These are phyloP conservation scores for Eupelmus urozonus DNA, from an alignment of 2,888 invertebrate species.

Conservation along the genomic window DNA sequence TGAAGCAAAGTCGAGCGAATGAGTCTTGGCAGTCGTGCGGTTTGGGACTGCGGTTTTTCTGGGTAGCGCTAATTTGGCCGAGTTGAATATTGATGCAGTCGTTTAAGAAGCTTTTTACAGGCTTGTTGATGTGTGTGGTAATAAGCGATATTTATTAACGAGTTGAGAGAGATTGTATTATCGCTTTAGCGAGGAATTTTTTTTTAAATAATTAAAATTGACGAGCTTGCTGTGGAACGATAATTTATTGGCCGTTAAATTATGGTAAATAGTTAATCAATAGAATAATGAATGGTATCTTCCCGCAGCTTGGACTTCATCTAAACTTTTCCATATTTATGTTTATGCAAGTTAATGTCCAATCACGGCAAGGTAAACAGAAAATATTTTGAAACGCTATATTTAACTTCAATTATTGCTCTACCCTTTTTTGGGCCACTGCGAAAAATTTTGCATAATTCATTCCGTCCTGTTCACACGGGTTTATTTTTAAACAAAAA, in stretches of 20 bases:
- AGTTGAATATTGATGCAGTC: background rate
- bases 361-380: background rate
- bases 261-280: background rate
- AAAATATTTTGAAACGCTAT: background rate
- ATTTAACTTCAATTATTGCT: no score
- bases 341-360: background rate
- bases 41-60: conserved; percentile 5
- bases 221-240: no score
- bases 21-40: background rate
- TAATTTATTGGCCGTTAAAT: no score
- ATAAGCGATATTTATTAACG: background rate
- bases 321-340: background rate
- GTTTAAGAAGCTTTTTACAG: conserved; percentile 11
- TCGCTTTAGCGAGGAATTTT: background rate
- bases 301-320: background rate
- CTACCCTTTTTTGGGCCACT: no score
- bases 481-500: no score
- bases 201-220: background rate
- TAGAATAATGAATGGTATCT: background rate
- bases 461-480: no score
- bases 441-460: no score
- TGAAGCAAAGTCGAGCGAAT: background rate
- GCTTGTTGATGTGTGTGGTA: conserved; percentile 1
- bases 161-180: background rate
- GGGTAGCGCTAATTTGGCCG: background rate